Evolutionary conservation across 2,888 invertebrate species (phyloP).

Genomic region (Mamestra brassicae): DNA sequence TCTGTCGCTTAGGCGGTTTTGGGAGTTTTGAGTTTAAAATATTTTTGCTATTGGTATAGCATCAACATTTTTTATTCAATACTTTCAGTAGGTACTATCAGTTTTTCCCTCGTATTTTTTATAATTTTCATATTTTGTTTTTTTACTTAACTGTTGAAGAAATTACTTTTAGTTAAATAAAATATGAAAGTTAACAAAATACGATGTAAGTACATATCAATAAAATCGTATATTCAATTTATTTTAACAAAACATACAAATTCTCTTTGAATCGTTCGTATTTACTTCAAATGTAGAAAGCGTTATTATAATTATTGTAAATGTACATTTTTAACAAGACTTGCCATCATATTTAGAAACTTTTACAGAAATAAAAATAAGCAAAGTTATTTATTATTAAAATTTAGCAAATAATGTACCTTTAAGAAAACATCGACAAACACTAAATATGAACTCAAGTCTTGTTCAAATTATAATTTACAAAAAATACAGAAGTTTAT

Average conservation of each 20-base stretch:
- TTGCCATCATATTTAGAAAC: constrained; percentile 70
- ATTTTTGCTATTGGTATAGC: not conserved
- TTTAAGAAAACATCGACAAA: constrained; percentile 17
- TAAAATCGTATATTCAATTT: constrained; percentile 44
- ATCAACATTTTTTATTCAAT: constrained; percentile 31
- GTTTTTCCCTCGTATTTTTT: constrained; percentile 62
- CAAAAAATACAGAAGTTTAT: constrained; percentile 44
- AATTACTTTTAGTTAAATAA: constrained; percentile 53
- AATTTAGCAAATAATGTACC: constrained; percentile 22
- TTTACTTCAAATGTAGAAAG: constrained; percentile 61
- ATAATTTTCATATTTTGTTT: constrained; percentile 62
- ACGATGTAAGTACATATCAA: constrained; percentile 80
- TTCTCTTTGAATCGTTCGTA: constrained; percentile 69
- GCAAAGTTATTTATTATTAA: constrained; percentile 44
- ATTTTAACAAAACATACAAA: constrained; percentile 70
- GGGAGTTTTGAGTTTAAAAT: constrained; percentile 27
- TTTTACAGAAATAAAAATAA: constrained; percentile 29
- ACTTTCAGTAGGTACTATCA: constrained; percentile 4
- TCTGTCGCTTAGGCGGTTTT: not conserved
- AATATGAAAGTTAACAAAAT: constrained; percentile 70
- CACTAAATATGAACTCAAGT: constrained; percentile 48
- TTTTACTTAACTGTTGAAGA: constrained; percentile 43
- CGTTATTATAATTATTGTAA: constrained; percentile 54
- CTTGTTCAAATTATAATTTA: constrained; percentile 63
- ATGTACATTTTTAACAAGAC: constrained; percentile 70